Evolutionary conservation across 1,140 invertebrate genomes (phyloP).

Genomic region (Tachypleus tridentatus): DNA sequence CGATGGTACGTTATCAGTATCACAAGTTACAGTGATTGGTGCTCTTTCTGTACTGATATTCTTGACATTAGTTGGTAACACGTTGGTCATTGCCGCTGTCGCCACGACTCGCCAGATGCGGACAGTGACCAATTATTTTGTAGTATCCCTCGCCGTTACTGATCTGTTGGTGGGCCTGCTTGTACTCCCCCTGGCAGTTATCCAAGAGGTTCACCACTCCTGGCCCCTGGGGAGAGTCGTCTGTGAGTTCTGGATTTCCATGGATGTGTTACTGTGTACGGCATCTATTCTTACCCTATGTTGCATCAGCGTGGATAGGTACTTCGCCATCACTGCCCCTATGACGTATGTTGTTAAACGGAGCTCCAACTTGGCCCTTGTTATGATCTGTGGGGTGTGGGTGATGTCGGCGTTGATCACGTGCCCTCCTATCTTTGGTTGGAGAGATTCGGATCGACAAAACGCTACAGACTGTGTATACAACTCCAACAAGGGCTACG

Average conservation of each 20-base stretch:
- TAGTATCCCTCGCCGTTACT: slow-evolving; percentile 39
- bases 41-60: slow-evolving; percentile 25
- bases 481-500: slow-evolving; percentile 83
- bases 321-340: slow-evolving; percentile 93
- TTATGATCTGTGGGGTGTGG: slow-evolving; percentile 95
- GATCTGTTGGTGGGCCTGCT: slow-evolving; percentile 39
- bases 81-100: slow-evolving; percentile 40
- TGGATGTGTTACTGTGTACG: slow-evolving; percentile 89
- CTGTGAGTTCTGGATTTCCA: slow-evolving; percentile 96
- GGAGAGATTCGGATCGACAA: slow-evolving; percentile 76
- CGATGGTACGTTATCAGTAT: no score
- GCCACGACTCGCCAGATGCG: slow-evolving; percentile 42
- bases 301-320: slow-evolving; percentile 85
- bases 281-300: slow-evolving; percentile 95
- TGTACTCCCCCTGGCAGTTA: slow-evolving; percentile 39
- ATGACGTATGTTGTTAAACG: slow-evolving; percentile 93
- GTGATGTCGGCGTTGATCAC: slow-evolving; percentile 84
- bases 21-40: background rate
- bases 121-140: slow-evolving; percentile 47
- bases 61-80: slow-evolving; percentile 33
- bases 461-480: slow-evolving; percentile 43
- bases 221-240: slow-evolving; percentile 93
- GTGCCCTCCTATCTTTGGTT: slow-evolving; percentile 88
- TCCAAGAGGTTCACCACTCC: slow-evolving; percentile 13
- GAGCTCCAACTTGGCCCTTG: slow-evolving; percentile 68